These are phyloP conservation scores for Arizona elegans DNA, from an alignment of 2,113 vertebrate genomes.

Conservation along the genomic window DNA sequence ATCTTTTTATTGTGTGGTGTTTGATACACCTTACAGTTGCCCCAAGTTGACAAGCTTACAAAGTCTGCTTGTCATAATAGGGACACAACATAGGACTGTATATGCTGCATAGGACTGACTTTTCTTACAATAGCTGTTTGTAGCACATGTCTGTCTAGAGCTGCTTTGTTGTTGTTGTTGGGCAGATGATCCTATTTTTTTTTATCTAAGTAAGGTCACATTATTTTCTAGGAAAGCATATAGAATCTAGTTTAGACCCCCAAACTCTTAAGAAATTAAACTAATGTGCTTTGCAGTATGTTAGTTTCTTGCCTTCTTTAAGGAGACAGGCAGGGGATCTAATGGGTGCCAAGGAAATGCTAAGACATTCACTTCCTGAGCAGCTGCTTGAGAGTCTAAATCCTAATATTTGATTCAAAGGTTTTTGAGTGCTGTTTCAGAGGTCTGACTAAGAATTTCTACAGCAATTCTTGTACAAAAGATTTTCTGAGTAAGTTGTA, in stretches of 20 bases:
- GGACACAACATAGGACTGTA: background rate
- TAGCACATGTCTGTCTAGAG: too few relatives aligned
- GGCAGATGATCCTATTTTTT: background rate
- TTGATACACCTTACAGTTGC: background rate
- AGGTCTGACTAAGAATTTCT: background rate
- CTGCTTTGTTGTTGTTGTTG: background rate
- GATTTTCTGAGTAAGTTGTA: background rate
- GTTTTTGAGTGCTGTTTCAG: too few relatives aligned
- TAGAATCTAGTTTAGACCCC: background rate
- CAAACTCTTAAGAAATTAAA: background rate
- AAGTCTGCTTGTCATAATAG: background rate
- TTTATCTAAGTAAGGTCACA: background rate
- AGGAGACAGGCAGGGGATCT: background rate
- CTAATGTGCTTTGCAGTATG: background rate
- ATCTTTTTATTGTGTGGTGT: background rate
- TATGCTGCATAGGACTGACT: background rate
- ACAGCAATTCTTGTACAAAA: background rate
- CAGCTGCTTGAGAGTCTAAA: too few relatives aligned
- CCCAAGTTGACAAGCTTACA: background rate
- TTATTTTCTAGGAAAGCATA: background rate
- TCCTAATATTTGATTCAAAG: too few relatives aligned
- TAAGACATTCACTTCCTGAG: background rate
- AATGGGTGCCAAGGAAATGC: background rate
- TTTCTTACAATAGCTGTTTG: background rate
- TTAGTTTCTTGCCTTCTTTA: background rate